These are phyloP conservation scores for Eriosoma lanigerum DNA, from an alignment of 1,140 invertebrate genomes.

Conservation along the genomic window DNA sequence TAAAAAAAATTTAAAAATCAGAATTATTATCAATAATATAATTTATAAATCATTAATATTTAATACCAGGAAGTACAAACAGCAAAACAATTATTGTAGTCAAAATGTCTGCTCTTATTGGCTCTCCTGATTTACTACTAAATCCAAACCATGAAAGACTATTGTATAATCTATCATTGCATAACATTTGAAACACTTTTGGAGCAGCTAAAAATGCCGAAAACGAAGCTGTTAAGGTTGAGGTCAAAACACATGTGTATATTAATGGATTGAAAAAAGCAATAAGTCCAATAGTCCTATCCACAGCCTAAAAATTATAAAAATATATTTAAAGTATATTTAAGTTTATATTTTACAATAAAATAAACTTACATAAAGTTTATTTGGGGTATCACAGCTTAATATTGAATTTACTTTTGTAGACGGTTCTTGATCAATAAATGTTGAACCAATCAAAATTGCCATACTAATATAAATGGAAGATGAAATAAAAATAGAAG, in stretches of 20 bases:
- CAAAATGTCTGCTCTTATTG: constrained; percentile 87
- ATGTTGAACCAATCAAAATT: constrained; percentile 76
- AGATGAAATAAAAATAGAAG: constrained; percentile 76
- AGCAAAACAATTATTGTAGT: constrained; percentile 85
- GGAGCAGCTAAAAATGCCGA: constrained; percentile 95
- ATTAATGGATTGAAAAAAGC: constrained; percentile 89
- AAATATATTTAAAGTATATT: constrained; percentile 7
- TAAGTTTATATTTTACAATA: background rate
- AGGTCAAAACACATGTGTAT: constrained; percentile 94
- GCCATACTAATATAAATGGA: constrained; percentile 79
- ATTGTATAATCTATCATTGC: constrained; percentile 94
- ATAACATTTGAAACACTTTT: constrained; percentile 91
- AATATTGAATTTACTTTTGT: constrained; percentile 67
- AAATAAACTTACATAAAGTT: constrained; percentile 60
- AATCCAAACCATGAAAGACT: constrained; percentile 83
- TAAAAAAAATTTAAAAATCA: too few relatives aligned
- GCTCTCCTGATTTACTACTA: constrained; percentile 64
- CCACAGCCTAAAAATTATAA: constrained; percentile 56
- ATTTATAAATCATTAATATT: background rate
- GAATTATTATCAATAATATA: background rate
- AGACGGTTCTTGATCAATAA: constrained; percentile 58
- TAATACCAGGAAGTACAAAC: constrained; percentile 86
- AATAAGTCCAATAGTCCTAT: constrained; percentile 85
- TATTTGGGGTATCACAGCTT: constrained; percentile 68
- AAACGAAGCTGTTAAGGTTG: constrained; percentile 91